Percentiles rank a stretch among this genome's conserved stretches.
Evolutionary conservation across 2,888 invertebrate species (phyloP).

Genomic region (Cataglyphis rosenhaueri): DNA sequence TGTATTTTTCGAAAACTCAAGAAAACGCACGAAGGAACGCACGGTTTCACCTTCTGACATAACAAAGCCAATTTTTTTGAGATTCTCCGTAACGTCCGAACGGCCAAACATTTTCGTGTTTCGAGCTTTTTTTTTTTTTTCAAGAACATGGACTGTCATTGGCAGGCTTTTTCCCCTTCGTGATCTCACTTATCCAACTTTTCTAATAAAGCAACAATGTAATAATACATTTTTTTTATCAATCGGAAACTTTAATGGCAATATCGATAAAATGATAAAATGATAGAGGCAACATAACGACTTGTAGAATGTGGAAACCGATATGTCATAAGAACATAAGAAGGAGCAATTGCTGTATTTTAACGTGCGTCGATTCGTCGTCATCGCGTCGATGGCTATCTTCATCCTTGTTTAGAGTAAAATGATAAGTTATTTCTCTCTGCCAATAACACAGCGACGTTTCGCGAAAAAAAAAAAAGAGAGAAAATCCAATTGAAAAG

Average conservation of each 20-base stretch:
- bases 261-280: constrained; percentile 12
- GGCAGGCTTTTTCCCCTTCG: neutral
- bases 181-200: constrained; percentile 10
- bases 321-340: constrained; percentile 1
- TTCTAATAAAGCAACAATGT: constrained; percentile 17
- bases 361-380: neutral
- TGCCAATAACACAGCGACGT: neutral
- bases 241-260: neutral
- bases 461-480: neutral
- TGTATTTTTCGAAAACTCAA: constrained; percentile 49
- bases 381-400: neutral
- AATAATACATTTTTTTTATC: constrained; percentile 23
- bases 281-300: neutral
- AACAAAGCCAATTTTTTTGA: constrained; percentile 79
- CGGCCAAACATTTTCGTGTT: constrained; percentile 60
- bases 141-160: constrained; percentile 37
- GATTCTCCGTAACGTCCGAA: constrained; percentile 54
- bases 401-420: neutral
- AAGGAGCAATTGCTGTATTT: neutral
- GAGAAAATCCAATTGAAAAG: neutral
- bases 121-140: constrained; percentile 54
- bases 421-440: constrained; percentile 18
- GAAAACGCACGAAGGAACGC: constrained; percentile 56
- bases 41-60: constrained; percentile 61
- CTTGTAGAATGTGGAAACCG: neutral